These are phyloP conservation scores for Drosophila prostipennis DNA, from an alignment of 2,888 invertebrate species.

Conservation along the genomic window DNA sequence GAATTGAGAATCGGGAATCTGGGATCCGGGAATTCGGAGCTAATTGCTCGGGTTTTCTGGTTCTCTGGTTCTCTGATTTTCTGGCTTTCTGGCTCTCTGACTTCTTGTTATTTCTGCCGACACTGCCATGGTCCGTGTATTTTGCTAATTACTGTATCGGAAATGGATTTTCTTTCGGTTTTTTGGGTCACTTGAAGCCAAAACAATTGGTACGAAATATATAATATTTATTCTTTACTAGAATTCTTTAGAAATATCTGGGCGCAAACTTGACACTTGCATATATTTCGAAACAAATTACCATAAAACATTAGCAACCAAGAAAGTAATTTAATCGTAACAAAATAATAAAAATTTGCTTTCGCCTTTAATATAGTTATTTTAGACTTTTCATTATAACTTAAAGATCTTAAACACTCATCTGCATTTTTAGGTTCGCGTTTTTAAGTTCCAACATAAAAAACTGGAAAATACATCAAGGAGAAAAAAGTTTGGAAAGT, in stretches of 20 bases:
- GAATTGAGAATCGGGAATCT: slow-evolving; percentile 5
- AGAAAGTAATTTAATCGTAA: too few species aligned
- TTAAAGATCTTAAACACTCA: too few species aligned
- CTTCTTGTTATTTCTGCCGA: slow-evolving; percentile 1
- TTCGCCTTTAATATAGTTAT: too few species aligned
- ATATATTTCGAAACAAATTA: too few species aligned
- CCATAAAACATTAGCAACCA: too few species aligned
- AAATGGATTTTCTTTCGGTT: slow-evolving; percentile 3
- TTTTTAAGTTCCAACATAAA: too few species aligned
- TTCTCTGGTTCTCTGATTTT: not conserved
- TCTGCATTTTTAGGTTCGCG: too few species aligned
- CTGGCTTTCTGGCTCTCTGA: not conserved
- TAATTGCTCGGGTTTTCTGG: slow-evolving; percentile 34
- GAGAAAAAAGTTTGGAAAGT: too few species aligned
- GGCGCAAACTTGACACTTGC: too few species aligned
- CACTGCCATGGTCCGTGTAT: slow-evolving; percentile 22
- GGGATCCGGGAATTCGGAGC: slow-evolving; percentile 30
- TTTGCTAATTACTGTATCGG: slow-evolving; percentile 40
- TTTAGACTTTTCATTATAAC: too few species aligned
- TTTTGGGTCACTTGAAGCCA: slow-evolving; percentile 5
- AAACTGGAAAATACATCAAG: too few species aligned
- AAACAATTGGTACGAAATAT: slow-evolving; percentile 3
- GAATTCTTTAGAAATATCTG: not conserved
- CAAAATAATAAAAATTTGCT: too few species aligned
- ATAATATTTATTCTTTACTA: not conserved